phyloP scores from a whole-genome alignment of 2,888 invertebrate genomes.

The Lampropteryx suffumata region DNA sequence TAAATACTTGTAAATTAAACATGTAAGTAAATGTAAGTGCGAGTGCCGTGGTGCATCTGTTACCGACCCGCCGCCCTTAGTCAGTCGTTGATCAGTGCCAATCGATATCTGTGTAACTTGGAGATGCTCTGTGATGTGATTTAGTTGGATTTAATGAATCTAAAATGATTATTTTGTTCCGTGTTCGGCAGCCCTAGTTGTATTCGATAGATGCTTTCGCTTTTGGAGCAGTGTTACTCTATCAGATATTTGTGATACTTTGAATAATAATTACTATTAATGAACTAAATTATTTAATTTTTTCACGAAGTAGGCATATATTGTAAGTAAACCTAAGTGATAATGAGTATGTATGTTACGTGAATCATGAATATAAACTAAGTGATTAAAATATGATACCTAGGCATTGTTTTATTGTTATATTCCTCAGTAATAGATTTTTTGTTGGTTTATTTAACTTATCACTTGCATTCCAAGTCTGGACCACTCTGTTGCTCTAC shows the following conservation, averaged over 20 bases:
- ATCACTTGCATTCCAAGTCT: too few relatives aligned
- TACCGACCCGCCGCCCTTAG: constrained; percentile 2
- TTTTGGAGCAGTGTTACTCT: constrained; percentile 74
- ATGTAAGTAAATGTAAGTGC: too few relatives aligned
- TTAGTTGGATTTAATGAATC: constrained; percentile 37
- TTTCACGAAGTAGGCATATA: constrained; percentile 78
- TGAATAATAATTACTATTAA: constrained; percentile 79
- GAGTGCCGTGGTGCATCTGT: constrained; percentile 16
- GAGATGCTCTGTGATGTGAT: constrained; percentile 46
- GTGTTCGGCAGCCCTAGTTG: constrained; percentile 43
- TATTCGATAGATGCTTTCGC: constrained; percentile 72
- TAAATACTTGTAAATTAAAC: constrained; percentile 25
- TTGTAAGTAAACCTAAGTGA: constrained; percentile 67
- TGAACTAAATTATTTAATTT: constrained; percentile 82
- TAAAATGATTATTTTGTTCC: constrained; percentile 33
- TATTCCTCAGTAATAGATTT: neutral
- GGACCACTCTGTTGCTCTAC: too few relatives aligned
- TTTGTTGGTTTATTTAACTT: too few relatives aligned
- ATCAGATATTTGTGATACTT: constrained; percentile 81
- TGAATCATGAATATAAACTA: constrained; percentile 71
- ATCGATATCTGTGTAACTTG: constrained; percentile 26
- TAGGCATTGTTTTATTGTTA: constrained; percentile 42
- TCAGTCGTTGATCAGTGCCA: constrained; percentile 42
- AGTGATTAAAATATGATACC: constrained; percentile 73
- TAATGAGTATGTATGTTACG: constrained; percentile 65